Conservation (phyloP, 2,797 vertebrate genomes). For the Rhinella marina region DNA sequence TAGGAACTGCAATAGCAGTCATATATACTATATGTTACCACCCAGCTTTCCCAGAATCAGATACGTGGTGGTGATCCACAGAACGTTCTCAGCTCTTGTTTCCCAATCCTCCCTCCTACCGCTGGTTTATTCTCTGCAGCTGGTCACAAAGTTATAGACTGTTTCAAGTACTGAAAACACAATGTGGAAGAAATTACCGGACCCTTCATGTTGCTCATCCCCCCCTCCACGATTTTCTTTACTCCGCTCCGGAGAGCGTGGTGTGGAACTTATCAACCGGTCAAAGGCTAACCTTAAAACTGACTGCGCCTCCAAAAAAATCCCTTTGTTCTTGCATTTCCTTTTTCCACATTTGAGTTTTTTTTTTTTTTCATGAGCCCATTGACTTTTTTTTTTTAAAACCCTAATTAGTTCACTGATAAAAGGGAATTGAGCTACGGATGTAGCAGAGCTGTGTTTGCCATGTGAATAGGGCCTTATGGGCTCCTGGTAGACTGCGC, state of each 20-base stretch:
- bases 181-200: conserved; percentile 88
- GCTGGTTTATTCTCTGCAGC: conserved; percentile 81
- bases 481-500: no score
- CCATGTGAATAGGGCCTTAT: no score
- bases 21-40: background rate
- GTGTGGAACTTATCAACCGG: conserved; percentile 75
- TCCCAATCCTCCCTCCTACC: conserved; percentile 73
- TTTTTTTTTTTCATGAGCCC: conserved; percentile 60
- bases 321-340: conserved; percentile 77
- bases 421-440: background rate
- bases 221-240: conserved; percentile 59
- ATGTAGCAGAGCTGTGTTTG: conserved; percentile 14
- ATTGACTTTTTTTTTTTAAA: conserved; percentile 8
- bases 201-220: conserved; percentile 72
- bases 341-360: conserved; percentile 67
- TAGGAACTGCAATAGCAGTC: background rate
- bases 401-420: background rate
- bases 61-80: background rate
- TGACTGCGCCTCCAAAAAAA: conserved; percentile 75
- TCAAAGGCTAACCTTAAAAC: conserved; percentile 75
- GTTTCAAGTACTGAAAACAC: conserved; percentile 80
- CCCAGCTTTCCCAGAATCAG: background rate
- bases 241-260: conserved; percentile 69
- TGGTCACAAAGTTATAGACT: conserved; percentile 78
- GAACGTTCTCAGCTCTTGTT: conserved; percentile 57